Evolutionary conservation across 2,888 invertebrate genomes (phyloP), one percentile per base, ranked within the genome.

Genomic region (Cheilosia vernalis): DNA sequence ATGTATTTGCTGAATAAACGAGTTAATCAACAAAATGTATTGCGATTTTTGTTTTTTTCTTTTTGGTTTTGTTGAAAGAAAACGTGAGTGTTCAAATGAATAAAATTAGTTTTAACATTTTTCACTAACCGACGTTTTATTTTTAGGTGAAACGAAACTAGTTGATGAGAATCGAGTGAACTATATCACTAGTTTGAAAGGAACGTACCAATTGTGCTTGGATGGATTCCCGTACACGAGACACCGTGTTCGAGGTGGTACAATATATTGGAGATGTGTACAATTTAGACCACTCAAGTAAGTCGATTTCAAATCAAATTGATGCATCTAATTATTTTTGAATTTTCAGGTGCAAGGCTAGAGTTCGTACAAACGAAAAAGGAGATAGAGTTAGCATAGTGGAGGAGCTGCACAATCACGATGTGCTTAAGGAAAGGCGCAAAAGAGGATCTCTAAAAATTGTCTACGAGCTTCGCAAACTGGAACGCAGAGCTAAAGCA

Each of bases 231-330:
- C 90, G 4, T 90, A 89, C 72, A 90, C 91, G 0, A 88, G 90
- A 44, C 91, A 91, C 80, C 87, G 91, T 21, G 88, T 89, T 7
- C 77, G 89, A 53, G 89, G 88, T 24, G 88, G 89, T n/a, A 90
- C 90, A 27, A 90, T 89, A 66, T 91, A 91, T 84, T 91, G 91
- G 91, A 88, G 90, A 64, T 91, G 91, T 88, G 90, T 90, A 13
- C 90, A 91, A 82, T 90, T 90, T 87, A 88, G 89, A 15, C 89
- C 90, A 0, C 87, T 90, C 17, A 89, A 89, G 90, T 91, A 86
- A 86, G 88, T 88, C 61, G 9, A 24, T 40, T 53, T 13, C 21
- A 40, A 17, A 15, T 15, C 15, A 15, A 44, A 6, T 15, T 15
- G 9, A 55, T 24, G n/a, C 7, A 15, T 15, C 13, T 30, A 3